phyloP scores from a whole-genome alignment of 1,140 invertebrate genomes.

The Matsumurasca onukii region DNA sequence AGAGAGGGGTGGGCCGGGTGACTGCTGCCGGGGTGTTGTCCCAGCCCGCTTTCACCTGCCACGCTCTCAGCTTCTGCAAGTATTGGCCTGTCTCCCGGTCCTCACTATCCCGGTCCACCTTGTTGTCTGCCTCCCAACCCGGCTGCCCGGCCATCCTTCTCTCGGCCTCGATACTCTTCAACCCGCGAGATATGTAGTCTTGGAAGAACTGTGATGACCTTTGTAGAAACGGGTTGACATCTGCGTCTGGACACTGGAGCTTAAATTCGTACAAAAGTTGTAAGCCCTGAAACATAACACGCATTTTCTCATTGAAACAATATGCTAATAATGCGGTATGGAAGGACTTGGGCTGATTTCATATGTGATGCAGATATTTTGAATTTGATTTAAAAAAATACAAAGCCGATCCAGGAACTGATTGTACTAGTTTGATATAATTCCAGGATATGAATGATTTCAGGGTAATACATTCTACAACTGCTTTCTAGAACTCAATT shows the following conservation, averaged over 20 bases:
- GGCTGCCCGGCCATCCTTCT: neutral
- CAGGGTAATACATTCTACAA: too few species aligned
- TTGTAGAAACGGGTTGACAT: conserved; percentile 86
- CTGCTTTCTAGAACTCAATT: too few species aligned
- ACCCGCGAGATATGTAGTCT: conserved; percentile 85
- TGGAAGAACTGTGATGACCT: conserved; percentile 90
- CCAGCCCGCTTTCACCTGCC: conserved; percentile 24
- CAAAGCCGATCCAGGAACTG: too few species aligned
- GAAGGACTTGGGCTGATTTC: too few species aligned
- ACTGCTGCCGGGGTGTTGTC: conserved; percentile 8
- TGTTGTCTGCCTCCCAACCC: neutral
- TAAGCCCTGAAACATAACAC: conserved; percentile 60
- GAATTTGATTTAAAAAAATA: too few species aligned
- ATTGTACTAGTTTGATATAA: too few species aligned
- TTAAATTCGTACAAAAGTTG: conserved; percentile 87
- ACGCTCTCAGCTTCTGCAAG: conserved; percentile 18
- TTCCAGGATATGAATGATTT: too few species aligned
- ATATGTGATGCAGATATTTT: too few species aligned
- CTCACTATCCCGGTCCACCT: neutral
- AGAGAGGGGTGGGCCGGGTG: conserved; percentile 13
- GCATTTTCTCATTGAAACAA: too few species aligned
- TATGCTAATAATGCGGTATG: too few species aligned
- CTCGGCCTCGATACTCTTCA: conserved; percentile 70
- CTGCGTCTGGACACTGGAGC: conserved; percentile 85
- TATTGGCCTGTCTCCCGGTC: neutral